Evolutionary conservation across 1,140 invertebrate genomes (phyloP).

Genomic region (Drosophila aff.): DNA sequence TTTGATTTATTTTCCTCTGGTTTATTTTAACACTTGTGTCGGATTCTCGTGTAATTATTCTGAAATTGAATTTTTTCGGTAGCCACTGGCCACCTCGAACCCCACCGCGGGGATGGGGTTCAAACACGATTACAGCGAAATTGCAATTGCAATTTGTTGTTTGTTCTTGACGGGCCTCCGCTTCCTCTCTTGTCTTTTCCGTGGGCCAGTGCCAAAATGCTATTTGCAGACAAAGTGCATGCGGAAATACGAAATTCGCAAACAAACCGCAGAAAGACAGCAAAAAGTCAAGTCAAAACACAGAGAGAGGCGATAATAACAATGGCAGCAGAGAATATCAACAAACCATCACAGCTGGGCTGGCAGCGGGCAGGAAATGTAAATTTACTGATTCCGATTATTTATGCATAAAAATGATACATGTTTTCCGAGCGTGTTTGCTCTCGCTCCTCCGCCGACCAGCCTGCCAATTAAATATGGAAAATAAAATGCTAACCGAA

Average conservation of each 20-base stretch:
- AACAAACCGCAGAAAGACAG: slow-evolving; percentile 22
- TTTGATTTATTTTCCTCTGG: slow-evolving; percentile 55
- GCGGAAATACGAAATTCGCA: slow-evolving; percentile 67
- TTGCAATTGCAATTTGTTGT: slow-evolving; percentile 33
- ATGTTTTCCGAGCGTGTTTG: slow-evolving; percentile 27
- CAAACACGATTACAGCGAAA: slow-evolving; percentile 52
- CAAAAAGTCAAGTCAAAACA: slow-evolving; percentile 21
- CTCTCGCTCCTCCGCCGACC: slow-evolving; percentile 8
- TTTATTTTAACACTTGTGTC: slow-evolving; percentile 51
- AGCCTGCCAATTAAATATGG: slow-evolving; percentile 74
- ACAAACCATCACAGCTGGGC: slow-evolving; percentile 61
- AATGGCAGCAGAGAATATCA: slow-evolving; percentile 31
- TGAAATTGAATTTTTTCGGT: slow-evolving; percentile 75
- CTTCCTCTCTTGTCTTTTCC: slow-evolving; percentile 73
- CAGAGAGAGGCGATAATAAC: slow-evolving; percentile 37
- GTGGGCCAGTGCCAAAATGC: slow-evolving; percentile 72
- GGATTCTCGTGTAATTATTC: slow-evolving; percentile 72
- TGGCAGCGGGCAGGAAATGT: slow-evolving; percentile 56
- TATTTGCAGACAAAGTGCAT: slow-evolving; percentile 72
- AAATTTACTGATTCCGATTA: slow-evolving; percentile 59
- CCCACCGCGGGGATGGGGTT: slow-evolving; percentile 28
- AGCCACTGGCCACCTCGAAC: slow-evolving; percentile 49
- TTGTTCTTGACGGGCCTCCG: slow-evolving; percentile 65
- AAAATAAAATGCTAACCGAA: slow-evolving; percentile 53
- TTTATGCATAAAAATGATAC: slow-evolving; percentile 54